Base-by-base conservation (phyloP, 2,888 invertebrate genomes). In the Eupithecia exiguata region DNA sequence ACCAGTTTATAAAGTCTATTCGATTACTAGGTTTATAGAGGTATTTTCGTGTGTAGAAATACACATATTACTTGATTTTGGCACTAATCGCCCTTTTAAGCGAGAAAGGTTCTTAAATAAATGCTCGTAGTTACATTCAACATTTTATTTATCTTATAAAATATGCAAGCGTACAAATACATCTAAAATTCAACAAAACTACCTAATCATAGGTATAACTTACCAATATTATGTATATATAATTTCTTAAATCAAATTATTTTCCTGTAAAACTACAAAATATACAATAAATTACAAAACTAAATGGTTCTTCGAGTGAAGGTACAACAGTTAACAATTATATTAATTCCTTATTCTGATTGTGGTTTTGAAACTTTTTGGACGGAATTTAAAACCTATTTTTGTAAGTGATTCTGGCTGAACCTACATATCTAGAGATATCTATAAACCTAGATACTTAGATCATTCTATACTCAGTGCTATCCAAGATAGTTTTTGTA, bases 221-320 rank as follows among this genome's bases (percentile, higher is more conserved):
- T 74, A 68, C 53, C 65, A 66, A 66, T 40, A 66, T 66, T 66
- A 40, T 66, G 40, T 66, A 69, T 30, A 30, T 30, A 74, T 73
- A 74, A 72, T 12, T 18, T 70, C 74, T 77, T 75, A 72, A 71
- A 71, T 53, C 1, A 58, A 70, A 68, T 70, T 71, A 68, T 70
- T 40, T 25, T 21, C 71, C 68, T 72, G 70, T 71, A 78, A 75
- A 72, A 68, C 75, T 73, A 78, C 43, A 76, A 76, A 74, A 58
- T 66, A 71, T 75, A 74, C 95, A 86, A 10, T 14, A 40, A 40
- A 95, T 90, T 89, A 68, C 67, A 78, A 74, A 70, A 38, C 21
- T 66, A 12, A 25, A 21, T 36, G 9, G 62, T 10, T 9, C 35
- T 35, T 35, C 18, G 5, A 30, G 7, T 0, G 25, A 61, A 30